Conservation (phyloP, 1,140 invertebrate species). For the Zeugodacus cucurbitae region DNA sequence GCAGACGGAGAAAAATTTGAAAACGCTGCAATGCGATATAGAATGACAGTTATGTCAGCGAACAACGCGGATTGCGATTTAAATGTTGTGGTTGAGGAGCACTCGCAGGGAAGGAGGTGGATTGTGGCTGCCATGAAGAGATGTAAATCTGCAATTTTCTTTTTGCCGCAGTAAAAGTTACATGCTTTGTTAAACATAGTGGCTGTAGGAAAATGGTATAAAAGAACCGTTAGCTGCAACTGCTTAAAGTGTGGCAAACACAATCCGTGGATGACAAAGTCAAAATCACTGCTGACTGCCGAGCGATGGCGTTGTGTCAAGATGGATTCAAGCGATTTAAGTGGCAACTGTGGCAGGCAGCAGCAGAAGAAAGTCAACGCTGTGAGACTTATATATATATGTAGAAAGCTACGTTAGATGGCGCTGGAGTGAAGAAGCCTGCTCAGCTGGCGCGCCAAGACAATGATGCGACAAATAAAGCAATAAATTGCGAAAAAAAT, state of each 20-base stretch:
- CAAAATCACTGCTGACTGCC: slow-evolving; percentile 16
- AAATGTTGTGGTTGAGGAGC: background rate
- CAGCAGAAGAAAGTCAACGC: background rate
- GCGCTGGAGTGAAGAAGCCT: background rate
- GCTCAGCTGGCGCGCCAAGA: background rate
- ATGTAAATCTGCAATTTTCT: slow-evolving; percentile 23
- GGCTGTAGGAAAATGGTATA: background rate
- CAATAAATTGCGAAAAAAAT: background rate
- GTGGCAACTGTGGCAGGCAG: background rate
- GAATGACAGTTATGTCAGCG: background rate
- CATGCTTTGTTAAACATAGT: background rate
- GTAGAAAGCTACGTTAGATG: background rate
- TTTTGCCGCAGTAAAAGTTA: background rate
- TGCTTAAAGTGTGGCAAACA: slow-evolving; percentile 17
- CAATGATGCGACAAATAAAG: background rate
- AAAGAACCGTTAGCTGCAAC: background rate
- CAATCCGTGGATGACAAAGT: slow-evolving; percentile 31
- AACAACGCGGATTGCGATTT: background rate
- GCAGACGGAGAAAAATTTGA: background rate
- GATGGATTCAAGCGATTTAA: background rate
- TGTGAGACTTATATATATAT: background rate
- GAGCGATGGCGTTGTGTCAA: background rate
- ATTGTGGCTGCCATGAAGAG: background rate
- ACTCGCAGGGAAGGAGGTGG: background rate
- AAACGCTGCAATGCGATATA: background rate